Evolutionary conservation across 2,797 vertebrate genomes (phyloP), one percentile per base, ranked within the genome.

Genomic region (Rallus crepitans): DNA sequence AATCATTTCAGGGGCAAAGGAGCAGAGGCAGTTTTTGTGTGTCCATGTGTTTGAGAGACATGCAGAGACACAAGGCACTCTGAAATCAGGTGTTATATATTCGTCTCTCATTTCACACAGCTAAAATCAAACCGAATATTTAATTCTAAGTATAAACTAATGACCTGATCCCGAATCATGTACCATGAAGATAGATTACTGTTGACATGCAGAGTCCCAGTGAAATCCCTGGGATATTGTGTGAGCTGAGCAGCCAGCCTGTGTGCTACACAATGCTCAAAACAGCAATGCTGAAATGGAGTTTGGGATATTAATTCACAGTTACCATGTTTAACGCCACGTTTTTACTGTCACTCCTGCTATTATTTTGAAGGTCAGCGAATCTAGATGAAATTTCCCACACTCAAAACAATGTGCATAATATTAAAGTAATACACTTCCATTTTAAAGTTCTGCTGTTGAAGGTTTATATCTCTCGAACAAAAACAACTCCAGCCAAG

Each of bases 41-140:
- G 50, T n/a, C 61, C 73, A 9, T 8, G 66, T 76, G 60, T 78
- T 89, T 90, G 8, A 73, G 66, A 89, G 86, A 63, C 85, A 72
- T 59, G 59, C 18, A 82, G 65, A 90, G 92, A 63, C 12, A 60
- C 27, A 77, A 70, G 77, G 56, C 56, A 12, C 50, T 87, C 93
- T 77, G 89, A 87, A 94, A 94, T 89, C 94, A 87, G 85, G 82
- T 85, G 89, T 90, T 94, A 93, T 9, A 66, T 57, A 95, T 96
- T 94, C 48, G 7, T 15, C 66, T 94, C 91, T 95, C 93, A 87
- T 90, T 90, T 90, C 56, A 69, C 70, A 92, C 66, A 89, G 77
- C 85, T 79, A 78, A 95, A 96, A 94, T 93, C 91, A 96, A 96
- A 96, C 89, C n/a, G 94, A 96, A 93, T 96, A 95, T 96, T 93